A percentile compares a stretch with the other conserved stretches of the same genome.
phyloP scores from a whole-genome alignment of 2,888 invertebrate genomes.

The Erebia palarica region DNA sequence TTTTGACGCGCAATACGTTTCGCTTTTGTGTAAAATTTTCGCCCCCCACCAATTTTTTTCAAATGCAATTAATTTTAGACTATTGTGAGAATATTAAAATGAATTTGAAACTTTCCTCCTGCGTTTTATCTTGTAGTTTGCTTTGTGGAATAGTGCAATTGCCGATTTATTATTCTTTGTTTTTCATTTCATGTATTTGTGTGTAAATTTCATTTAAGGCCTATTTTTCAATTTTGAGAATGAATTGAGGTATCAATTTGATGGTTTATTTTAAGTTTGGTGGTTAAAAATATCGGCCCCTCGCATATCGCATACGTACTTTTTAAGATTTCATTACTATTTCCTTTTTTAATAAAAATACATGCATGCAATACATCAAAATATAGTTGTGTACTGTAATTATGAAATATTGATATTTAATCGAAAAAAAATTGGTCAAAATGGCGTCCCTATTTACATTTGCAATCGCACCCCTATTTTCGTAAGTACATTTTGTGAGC shows the following conservation, averaged over 20 bases:
- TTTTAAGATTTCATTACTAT: no score
- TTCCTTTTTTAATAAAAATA: no score
- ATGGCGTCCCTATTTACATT: background rate
- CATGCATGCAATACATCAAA: no score
- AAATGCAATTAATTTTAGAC: constrained; percentile 71
- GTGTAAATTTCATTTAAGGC: background rate
- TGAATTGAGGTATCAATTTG: no score
- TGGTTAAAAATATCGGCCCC: no score
- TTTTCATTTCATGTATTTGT: constrained; percentile 23
- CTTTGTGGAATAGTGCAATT: constrained; percentile 56
- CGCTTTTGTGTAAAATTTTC: constrained; percentile 53
- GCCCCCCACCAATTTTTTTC: constrained; percentile 60
- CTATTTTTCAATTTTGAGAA: no score
- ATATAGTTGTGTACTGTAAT: no score
- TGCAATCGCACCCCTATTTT: constrained; percentile 53
- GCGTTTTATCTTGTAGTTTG: constrained; percentile 66
- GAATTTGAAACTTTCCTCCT: constrained; percentile 76
- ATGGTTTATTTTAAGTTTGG: no score
- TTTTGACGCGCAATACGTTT: constrained; percentile 39
- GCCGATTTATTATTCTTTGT: constrained; percentile 31
- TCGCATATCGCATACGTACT: no score
- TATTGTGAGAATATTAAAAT: constrained; percentile 80
- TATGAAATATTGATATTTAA: no score
- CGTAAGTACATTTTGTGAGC: constrained; percentile 55
- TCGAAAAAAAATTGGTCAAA: no score